Evolutionary conservation across 30 jellyfish, hydroid and myxozoan species (phyloP), one percentile per base, ranked within the genome.

Genomic region (Calvadosia cruxmelitensis): DNA sequence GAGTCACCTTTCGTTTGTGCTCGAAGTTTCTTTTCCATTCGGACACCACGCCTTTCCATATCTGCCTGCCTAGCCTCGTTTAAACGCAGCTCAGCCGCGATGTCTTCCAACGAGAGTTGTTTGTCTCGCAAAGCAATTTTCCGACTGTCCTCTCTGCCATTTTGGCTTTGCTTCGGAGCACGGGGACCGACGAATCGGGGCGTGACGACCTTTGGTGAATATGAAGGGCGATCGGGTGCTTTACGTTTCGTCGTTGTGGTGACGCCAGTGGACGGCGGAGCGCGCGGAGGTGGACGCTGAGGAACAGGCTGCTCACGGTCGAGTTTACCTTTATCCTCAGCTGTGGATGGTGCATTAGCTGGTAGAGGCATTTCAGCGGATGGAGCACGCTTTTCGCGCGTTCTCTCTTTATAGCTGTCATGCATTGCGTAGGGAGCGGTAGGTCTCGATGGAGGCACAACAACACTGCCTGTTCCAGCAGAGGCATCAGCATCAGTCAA

Each of bases 11-110:
- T 73, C 7, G 68, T 66, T 27, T 70, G 76, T 16, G 76, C 94
- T 29, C 98, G 71, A 3, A 89, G 74, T 52, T 76, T 71, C 80
- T 89, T 89, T 36, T 89, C 98, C 98, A 89, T 89, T 27, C 63
- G 61, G 20, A 89, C 98, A 3, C 98, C 98, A 49, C 70, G 76
- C 62, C 32, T 29, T 50, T 89, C 98, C 61, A 89, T 49, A 26
- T 64, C 77, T 35, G 93, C 50, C 64, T 89, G 98, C 27, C 67
- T 77, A 1, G 71, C 65, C 29, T 89, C 98, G 33, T 68, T 72
- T 33, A 35, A 66, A 30, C 73, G 69, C 36, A 89, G 35, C 50
- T 89, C 98, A 16, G 7, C 52, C 32, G 73, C 93, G 50, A 89
- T 89, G 34, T 77, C 94, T 27, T 89, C 93, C 13, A 74, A 25